phyloP scores from a whole-genome alignment of 2,113 vertebrate species.

The Procavia capensis region DNA sequence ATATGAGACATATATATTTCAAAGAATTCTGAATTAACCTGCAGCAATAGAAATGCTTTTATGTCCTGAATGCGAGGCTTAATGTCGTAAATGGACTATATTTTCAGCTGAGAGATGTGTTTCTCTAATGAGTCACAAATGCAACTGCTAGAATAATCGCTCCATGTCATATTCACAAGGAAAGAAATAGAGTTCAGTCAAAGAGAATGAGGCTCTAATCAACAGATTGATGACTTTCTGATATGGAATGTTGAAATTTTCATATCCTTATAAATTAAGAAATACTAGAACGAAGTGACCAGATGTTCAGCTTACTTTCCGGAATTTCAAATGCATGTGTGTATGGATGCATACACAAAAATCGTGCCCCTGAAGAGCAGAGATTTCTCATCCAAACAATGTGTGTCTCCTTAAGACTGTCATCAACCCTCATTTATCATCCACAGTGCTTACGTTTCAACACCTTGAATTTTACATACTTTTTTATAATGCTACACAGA shows the following conservation, averaged over 20 bases:
- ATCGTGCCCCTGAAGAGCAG: neutral
- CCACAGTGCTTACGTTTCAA: conserved; percentile 38
- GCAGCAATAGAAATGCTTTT: neutral
- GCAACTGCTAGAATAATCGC: conserved; percentile 69
- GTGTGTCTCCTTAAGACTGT: neutral
- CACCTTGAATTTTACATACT: neutral
- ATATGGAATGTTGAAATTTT: conserved; percentile 85
- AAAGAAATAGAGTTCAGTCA: conserved; percentile 77
- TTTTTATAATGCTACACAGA: conserved; percentile 13
- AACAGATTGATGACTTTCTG: conserved; percentile 78
- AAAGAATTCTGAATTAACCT: conserved; percentile 43
- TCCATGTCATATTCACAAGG: conserved; percentile 60
- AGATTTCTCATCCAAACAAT: conserved; percentile 35
- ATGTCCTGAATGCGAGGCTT: neutral
- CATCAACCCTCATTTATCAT: neutral
- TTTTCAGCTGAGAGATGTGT: conserved; percentile 75
- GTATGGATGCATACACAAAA: neutral
- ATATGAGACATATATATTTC: conserved; percentile 3
- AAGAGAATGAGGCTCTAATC: conserved; percentile 79
- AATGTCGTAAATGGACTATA: conserved; percentile 6
- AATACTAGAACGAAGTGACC: conserved; percentile 85
- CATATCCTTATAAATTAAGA: conserved; percentile 88
- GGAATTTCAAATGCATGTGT: conserved; percentile 68
- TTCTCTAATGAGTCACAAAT: conserved; percentile 79
- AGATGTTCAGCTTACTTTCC: conserved; percentile 83